Percentiles rank a stretch among this genome's conserved stretches.
These are phyloP conservation scores for Morpho deidamia DNA, from an alignment of 2,888 invertebrate genomes.

Conservation along the genomic window DNA sequence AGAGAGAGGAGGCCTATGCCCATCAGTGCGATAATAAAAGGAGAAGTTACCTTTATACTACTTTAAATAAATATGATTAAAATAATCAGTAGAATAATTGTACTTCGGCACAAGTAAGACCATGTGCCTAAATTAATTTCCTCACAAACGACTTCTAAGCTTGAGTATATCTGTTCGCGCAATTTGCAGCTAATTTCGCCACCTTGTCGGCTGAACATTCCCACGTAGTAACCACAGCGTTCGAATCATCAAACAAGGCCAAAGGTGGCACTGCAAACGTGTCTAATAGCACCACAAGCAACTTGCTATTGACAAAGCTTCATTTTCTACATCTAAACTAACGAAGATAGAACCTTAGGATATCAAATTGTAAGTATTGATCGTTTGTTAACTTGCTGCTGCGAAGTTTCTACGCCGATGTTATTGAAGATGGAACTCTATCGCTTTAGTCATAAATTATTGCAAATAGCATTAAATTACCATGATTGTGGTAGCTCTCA, in stretches of 20 bases:
- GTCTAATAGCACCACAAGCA: conserved; percentile 8
- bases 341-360: conserved; percentile 1
- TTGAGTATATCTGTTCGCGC: conserved; percentile 25
- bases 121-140: conserved; percentile 10
- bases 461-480: conserved; percentile 15
- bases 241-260: conserved; percentile 28
- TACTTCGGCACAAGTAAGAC: no score
- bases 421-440: background rate
- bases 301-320: background rate
- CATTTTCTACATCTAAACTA: background rate
- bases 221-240: conserved; percentile 28
- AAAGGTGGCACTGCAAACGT: conserved; percentile 25
- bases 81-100: background rate
- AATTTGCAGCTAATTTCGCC: conserved; percentile 48
- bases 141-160: conserved; percentile 1
- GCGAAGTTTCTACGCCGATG: background rate
- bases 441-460: conserved; percentile 9
- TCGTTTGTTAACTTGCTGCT: background rate
- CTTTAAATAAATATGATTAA: no score
- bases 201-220: conserved; percentile 31
- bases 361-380: background rate
- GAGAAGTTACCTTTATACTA: no score
- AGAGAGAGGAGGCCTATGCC: no score
- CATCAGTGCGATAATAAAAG: no score
- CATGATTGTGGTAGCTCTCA: conserved; percentile 14